phyloP scores from a whole-genome alignment of 2,113 vertebrate genomes.

The Lanius ludovicianus region DNA sequence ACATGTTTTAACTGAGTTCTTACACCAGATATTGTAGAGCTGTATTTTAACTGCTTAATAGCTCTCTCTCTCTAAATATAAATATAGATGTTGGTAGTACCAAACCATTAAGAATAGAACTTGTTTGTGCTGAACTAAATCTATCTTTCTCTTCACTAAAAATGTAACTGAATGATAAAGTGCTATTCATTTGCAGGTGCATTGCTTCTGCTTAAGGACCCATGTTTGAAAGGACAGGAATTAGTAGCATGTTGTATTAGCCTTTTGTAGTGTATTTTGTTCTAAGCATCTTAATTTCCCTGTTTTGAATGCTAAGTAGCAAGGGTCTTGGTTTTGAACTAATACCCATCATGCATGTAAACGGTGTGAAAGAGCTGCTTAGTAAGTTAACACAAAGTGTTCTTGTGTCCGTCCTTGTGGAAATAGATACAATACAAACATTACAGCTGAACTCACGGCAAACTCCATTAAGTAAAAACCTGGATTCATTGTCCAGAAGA shows the following conservation, averaged over 20 bases:
- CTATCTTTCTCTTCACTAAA: slow-evolving; percentile 82
- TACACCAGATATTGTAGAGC: slow-evolving; percentile 49
- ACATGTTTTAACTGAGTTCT: slow-evolving; percentile 38
- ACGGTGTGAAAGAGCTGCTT: slow-evolving; percentile 99
- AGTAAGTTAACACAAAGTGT: slow-evolving; percentile 98
- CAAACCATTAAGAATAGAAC: slow-evolving; percentile 83
- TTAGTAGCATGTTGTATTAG: slow-evolving; percentile 99
- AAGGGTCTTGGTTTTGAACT: slow-evolving; percentile 95
- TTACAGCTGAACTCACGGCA: slow-evolving; percentile 97
- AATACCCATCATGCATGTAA: slow-evolving; percentile 98
- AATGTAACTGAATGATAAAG: slow-evolving; percentile 91
- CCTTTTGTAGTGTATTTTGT: slow-evolving; percentile 99
- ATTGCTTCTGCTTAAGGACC: slow-evolving; percentile 97
- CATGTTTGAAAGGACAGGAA: slow-evolving; percentile 93
- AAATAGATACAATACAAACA: slow-evolving; percentile 99
- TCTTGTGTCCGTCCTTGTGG: slow-evolving; percentile 99
- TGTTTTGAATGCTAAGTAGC: slow-evolving; percentile 98
- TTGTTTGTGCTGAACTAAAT: slow-evolving; percentile 89
- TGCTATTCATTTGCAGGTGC: slow-evolving; percentile 99
- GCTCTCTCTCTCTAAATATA: slow-evolving; percentile 72
- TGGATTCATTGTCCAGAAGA: slow-evolving; percentile 86
- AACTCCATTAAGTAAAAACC: slow-evolving; percentile 98
- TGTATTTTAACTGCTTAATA: slow-evolving; percentile 79
- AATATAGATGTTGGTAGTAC: slow-evolving; percentile 87
- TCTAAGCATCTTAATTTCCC: slow-evolving; percentile 99